phyloP scores from a whole-genome alignment of 2,797 vertebrate genomes.

The Hypotaenidia philippensis region DNA sequence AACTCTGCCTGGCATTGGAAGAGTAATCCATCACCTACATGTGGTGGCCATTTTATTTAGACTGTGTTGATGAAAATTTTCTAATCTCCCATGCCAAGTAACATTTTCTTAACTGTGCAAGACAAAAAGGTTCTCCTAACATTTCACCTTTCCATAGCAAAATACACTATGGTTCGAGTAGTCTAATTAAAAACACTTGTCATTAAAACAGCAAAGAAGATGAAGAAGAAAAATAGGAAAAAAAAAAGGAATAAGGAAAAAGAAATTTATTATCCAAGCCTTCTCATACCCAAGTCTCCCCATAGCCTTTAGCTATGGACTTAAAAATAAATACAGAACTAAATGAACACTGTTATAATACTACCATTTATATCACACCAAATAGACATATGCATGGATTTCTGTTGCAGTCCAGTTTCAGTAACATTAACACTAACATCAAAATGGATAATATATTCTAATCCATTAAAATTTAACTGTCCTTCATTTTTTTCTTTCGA shows the following conservation, averaged over 20 bases:
- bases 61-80: slow-evolving; percentile 1
- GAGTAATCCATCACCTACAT: background rate
- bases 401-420: background rate
- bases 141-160: background rate
- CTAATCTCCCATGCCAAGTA: background rate
- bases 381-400: background rate
- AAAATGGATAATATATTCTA: background rate
- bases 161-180: background rate
- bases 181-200: background rate
- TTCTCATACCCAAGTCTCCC: background rate
- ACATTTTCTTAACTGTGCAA: background rate
- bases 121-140: background rate
- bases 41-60: background rate
- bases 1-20: slow-evolving; percentile 36
- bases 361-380: background rate
- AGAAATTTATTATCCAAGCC: background rate
- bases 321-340: background rate
- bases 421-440: background rate
- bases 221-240: background rate
- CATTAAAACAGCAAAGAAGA: background rate
- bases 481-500: background rate
- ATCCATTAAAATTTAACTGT: background rate
- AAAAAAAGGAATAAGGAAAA: too few species aligned
- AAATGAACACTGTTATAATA: background rate
- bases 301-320: background rate